A percentile compares a stretch with the other conserved stretches of the same genome.
These are phyloP conservation scores for Campylomormyrus tamandua DNA, from an alignment of 2,113 vertebrate species.

Conservation along the genomic window DNA sequence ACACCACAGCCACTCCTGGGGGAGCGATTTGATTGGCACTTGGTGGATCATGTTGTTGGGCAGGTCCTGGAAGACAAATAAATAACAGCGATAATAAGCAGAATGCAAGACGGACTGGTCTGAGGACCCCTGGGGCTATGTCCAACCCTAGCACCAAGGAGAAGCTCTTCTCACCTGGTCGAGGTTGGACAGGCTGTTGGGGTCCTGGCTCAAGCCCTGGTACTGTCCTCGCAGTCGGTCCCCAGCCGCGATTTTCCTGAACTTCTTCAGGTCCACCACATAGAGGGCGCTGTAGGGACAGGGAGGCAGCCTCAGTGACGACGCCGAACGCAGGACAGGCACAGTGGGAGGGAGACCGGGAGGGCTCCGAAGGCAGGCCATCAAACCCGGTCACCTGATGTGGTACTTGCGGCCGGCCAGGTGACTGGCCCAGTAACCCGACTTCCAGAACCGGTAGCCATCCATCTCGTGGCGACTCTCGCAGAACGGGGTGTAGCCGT, in stretches of 20 bases:
- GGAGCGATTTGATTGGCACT: conserved; percentile 94
- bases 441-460: conserved; percentile 96
- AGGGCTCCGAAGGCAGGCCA: neutral
- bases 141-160: neutral
- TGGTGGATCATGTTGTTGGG: conserved; percentile 99
- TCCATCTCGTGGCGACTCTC: conserved; percentile 95
- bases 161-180: conserved; percentile 78
- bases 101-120: neutral
- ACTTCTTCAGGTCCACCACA: conserved; percentile 95
- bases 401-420: conserved; percentile 92
- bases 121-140: too few species aligned
- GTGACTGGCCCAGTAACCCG: conserved; percentile 96
- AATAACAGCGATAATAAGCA: neutral
- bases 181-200: conserved; percentile 95
- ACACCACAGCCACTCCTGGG: conserved; percentile 98
- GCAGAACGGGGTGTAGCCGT: conserved; percentile 95
- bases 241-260: conserved; percentile 93
- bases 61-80: conserved; percentile 70
- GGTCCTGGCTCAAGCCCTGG: conserved; percentile 95
- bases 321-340: neutral
- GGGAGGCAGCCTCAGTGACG: neutral
- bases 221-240: conserved; percentile 93
- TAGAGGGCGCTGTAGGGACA: conserved; percentile 74
- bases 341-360: neutral
- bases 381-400: conserved; percentile 72